Conservation (phyloP, 2,113 vertebrate genomes). For the Tursiops truncatus region DNA sequence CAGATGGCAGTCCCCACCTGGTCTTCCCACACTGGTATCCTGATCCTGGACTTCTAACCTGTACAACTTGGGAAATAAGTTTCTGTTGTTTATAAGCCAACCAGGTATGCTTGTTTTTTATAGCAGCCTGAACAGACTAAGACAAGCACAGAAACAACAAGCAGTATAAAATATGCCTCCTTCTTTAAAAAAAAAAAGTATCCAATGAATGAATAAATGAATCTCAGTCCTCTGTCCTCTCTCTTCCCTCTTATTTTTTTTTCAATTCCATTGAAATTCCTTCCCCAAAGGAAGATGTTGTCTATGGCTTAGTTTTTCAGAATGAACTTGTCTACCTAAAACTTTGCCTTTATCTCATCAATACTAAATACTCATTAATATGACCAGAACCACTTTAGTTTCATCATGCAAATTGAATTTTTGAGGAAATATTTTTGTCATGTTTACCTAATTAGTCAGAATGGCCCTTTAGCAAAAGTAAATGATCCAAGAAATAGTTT, state of each 20-base stretch:
- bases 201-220: background rate
- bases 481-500: background rate
- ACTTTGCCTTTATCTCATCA: background rate
- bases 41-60: background rate
- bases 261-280: background rate
- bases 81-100: background rate
- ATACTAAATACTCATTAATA: background rate
- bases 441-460: background rate
- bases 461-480: conserved; percentile 1
- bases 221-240: background rate
- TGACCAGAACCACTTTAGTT: background rate
- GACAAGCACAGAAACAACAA: background rate
- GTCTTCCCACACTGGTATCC: background rate
- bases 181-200: background rate
- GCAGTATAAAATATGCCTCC: background rate
- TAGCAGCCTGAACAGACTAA: background rate
- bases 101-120: background rate
- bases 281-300: background rate
- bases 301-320: background rate
- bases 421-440: background rate
- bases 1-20: background rate
- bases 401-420: background rate
- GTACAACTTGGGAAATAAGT: too few species aligned
- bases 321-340: background rate
- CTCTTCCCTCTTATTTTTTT: background rate